Percentiles rank a stretch among this genome's conserved stretches.
Evolutionary conservation across 35 echinoderm and acorn worm genomes (phyloP).

Genomic region (Apostichopus parvimensis): DNA sequence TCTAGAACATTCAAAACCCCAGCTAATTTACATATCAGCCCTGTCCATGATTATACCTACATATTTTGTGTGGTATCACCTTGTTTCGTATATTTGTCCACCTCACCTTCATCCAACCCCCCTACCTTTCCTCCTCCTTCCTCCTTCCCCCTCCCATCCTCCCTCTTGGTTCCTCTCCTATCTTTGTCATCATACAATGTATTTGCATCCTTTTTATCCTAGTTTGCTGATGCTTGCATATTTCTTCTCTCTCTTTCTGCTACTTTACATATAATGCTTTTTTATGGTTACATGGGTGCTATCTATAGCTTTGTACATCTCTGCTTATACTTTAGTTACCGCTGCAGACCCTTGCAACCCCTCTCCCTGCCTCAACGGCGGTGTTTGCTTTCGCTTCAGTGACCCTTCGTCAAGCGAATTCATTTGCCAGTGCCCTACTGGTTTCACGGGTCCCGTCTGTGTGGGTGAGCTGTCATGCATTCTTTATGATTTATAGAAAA

Average conservation of each 20-base stretch:
- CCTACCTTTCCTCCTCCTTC: neutral
- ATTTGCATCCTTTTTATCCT: neutral
- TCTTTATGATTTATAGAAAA: neutral
- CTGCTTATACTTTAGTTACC: slow-evolving; percentile 3
- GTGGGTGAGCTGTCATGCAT: neutral
- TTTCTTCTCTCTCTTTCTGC: neutral
- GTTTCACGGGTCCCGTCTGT: neutral
- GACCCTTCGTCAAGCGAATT: neutral
- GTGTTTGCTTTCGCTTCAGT: neutral
- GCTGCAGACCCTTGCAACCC: slow-evolving; percentile 10
- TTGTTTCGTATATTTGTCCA: no score
- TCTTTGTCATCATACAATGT: neutral
- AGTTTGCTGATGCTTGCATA: neutral
- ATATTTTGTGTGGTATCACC: no score
- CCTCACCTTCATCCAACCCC: neutral
- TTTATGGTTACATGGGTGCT: slow-evolving; percentile 1
- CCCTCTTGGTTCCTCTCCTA: neutral
- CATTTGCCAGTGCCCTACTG: slow-evolving; percentile 26
- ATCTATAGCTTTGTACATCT: neutral
- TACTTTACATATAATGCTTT: neutral
- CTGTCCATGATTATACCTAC: no score
- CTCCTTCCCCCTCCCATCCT: neutral
- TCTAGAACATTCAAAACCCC: no score
- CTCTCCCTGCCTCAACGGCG: slow-evolving; percentile 22
- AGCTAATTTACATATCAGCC: no score